Evolutionary conservation across 2,113 vertebrate species (phyloP), one percentile per base, ranked within the genome.

Genomic region (Hydrolagus affinis): DNA sequence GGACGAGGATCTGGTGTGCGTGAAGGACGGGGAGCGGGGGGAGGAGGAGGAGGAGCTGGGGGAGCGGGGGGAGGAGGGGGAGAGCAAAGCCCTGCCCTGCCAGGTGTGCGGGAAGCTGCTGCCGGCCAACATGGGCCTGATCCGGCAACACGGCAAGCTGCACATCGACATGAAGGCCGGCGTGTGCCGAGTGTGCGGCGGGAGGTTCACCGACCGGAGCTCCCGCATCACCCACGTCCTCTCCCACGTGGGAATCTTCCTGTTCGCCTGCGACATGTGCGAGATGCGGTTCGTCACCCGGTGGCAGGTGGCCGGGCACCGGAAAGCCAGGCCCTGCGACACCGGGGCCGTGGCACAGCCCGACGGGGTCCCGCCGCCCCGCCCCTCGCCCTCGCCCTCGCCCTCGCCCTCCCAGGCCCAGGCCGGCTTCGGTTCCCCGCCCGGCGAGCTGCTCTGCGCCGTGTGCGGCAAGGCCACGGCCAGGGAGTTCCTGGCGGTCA

Each of bases 191-290:
- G 94, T 98, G 59, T 99, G 98, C 0, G 96, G 96, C 11, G 92
- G 94, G 10, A 93, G 95, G n/a, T 96, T 97, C 86, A 90, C 94
- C 8, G 96, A 97, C 89, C 94, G 91, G 0, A 89, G 92, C 2
- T 93, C 95, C 32, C 89, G 92, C 17, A 90, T 96, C 71, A 90
- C 94, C 0, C 98, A 98, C 0, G 93, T 94, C 14, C 90, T 99
- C 80, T 93, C 95, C 44, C 98, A 98, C 23, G 94, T 99, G 0
- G 96, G 97, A 14, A 95, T 97, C 89, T 96, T 95, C 85, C 95
- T 99, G 59, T 98, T 97, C 89, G 95, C 95, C 88, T 99, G 97
- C 0, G 96, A 98, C 89, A 96, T 98, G 95, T 99, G 97, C 19
- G 95, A 95, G 86, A 89, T 93, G 59, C 96, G 97, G 87, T 98